phyloP scores from a whole-genome alignment of 2,888 invertebrate species.

The Agriopis marginaria region DNA sequence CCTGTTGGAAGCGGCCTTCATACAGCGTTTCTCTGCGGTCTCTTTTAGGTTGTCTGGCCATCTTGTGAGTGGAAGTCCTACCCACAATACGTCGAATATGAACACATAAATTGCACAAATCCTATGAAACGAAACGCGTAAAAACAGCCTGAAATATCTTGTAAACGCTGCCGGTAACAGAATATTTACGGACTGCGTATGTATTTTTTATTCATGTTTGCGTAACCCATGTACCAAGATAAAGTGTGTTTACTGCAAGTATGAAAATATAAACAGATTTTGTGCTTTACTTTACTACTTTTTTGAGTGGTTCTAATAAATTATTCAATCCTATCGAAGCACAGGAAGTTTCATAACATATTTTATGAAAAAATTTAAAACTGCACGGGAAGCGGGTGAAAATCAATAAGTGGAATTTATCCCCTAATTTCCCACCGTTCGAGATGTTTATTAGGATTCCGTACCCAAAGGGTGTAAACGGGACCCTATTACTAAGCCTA shows the following conservation, averaged over 20 bases:
- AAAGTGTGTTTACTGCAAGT: slow-evolving; percentile 9
- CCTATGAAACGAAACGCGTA: background rate
- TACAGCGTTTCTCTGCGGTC: too few relatives aligned
- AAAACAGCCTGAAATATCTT: slow-evolving; percentile 16
- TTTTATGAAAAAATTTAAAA: too few relatives aligned
- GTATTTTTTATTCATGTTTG: slow-evolving; percentile 26
- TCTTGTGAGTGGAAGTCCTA: too few relatives aligned
- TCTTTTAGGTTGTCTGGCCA: too few relatives aligned
- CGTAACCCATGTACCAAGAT: slow-evolving; percentile 16
- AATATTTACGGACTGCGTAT: slow-evolving; percentile 20
- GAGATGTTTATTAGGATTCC: too few relatives aligned
- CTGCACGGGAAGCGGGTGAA: too few relatives aligned
- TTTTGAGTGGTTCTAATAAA: background rate
- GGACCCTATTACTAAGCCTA: too few relatives aligned
- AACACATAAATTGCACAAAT: background rate
- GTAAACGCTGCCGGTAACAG: slow-evolving; percentile 7
- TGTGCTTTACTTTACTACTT: background rate
- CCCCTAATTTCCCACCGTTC: too few relatives aligned
- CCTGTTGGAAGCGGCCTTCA: too few relatives aligned
- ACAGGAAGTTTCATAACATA: background rate
- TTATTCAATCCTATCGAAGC: background rate
- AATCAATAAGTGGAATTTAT: too few relatives aligned
- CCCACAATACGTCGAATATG: background rate
- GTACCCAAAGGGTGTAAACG: too few relatives aligned
- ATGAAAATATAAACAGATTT: slow-evolving; percentile 15